Percentiles rank a stretch among this genome's conserved stretches.
These are phyloP conservation scores for Electrona antarctica DNA, from an alignment of 2,113 vertebrate genomes.

Conservation along the genomic window DNA sequence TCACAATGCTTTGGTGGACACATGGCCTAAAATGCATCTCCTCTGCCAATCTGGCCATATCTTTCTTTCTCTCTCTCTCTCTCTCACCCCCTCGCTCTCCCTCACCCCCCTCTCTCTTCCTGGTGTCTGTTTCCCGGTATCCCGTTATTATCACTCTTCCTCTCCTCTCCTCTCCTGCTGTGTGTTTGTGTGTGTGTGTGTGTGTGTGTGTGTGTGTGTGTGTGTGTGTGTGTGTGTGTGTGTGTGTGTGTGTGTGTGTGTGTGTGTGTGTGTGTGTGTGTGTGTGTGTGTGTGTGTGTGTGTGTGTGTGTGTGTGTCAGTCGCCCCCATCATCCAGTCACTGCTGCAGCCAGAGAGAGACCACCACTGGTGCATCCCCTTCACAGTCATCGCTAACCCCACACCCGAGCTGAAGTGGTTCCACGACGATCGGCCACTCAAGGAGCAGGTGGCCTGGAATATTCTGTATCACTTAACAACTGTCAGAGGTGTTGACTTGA, in stretches of 20 bases:
- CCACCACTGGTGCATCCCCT: slow-evolving; percentile 98
- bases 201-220: slow-evolving; percentile 25
- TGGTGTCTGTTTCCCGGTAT: slow-evolving; percentile 52
- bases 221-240: slow-evolving; percentile 36
- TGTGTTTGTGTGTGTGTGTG: too few relatives aligned
- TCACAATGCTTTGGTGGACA: too few relatives aligned
- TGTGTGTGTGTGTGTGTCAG: slow-evolving; percentile 74
- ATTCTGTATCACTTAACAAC: too few relatives aligned
- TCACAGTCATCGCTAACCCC: slow-evolving; percentile 95
- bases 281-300: too few relatives aligned
- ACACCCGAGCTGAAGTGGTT: slow-evolving; percentile 91
- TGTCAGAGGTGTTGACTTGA: too few relatives aligned
- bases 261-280: slow-evolving; percentile 25
- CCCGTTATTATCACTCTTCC: slow-evolving; percentile 57
- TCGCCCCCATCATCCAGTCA: slow-evolving; percentile 91
- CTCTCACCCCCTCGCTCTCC: neutral
- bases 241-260: too few relatives aligned
- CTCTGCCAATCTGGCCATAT: neutral
- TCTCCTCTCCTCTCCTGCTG: slow-evolving; percentile 61
- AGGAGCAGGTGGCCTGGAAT: slow-evolving; percentile 75
- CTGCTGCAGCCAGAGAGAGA: slow-evolving; percentile 86
- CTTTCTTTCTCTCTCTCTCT: slow-evolving; percentile 17
- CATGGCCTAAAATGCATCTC: neutral
- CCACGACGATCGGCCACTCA: slow-evolving; percentile 82
- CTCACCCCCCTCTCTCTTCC: slow-evolving; percentile 27